Percentiles rank a stretch among this genome's conserved stretches.
phyloP scores from a whole-genome alignment of 2,797 vertebrate genomes.

The Meda fulgida region DNA sequence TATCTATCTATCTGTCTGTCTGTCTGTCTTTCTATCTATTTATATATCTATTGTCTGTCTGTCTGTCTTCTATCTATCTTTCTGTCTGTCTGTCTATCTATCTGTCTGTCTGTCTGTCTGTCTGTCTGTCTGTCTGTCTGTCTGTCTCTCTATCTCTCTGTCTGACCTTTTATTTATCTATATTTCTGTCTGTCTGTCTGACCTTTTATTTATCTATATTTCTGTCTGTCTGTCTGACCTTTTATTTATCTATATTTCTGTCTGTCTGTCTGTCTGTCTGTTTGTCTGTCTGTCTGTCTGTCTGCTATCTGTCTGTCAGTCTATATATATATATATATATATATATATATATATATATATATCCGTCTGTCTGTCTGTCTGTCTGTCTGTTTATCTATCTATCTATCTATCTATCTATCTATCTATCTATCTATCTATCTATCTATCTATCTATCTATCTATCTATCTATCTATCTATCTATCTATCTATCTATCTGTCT shows the following conservation, averaged over 20 bases:
- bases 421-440: not conserved
- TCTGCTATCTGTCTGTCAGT: not conserved
- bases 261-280: not conserved
- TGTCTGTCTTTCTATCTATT: not conserved
- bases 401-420: not conserved
- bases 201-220: too few relatives aligned
- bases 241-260: not conserved
- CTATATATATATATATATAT: too few relatives aligned
- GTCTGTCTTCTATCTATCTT: not conserved
- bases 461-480: too few relatives aligned
- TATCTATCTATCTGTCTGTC: too few relatives aligned
- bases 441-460: not conserved
- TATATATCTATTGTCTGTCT: not conserved
- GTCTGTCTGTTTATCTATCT: not conserved
- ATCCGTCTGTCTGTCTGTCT: not conserved
- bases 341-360: too few relatives aligned
- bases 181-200: not conserved
- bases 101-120: not conserved
- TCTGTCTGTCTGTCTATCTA: not conserved
- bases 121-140: rapidly evolving
- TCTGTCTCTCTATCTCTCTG: not conserved
- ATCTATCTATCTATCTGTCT: too few relatives aligned
- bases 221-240: rapidly evolving
- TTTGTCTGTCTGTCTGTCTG: not conserved
- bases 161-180: too few relatives aligned